These are phyloP conservation scores for Hyperoodon ampullatus DNA, from an alignment of 2,113 vertebrate genomes.

Conservation along the genomic window DNA sequence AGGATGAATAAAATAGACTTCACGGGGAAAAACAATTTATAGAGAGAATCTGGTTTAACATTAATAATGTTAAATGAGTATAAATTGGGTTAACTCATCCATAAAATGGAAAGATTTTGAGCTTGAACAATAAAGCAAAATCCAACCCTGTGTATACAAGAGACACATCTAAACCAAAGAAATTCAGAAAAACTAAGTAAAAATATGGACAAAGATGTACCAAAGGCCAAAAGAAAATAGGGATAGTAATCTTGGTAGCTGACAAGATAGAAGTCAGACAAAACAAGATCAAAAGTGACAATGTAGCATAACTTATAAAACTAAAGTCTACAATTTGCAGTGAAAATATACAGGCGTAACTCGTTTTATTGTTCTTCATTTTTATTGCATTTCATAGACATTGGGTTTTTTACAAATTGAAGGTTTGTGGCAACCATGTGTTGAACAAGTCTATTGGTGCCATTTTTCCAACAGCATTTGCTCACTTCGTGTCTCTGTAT, in stretches of 20 bases:
- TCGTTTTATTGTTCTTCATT: too few relatives aligned
- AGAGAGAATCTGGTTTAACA: too few relatives aligned
- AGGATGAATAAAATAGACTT: neutral
- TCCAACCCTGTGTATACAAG: neutral
- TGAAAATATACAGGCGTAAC: neutral
- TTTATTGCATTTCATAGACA: neutral
- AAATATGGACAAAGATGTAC: neutral
- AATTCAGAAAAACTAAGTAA: neutral
- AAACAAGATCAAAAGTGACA: neutral
- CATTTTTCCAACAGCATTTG: neutral
- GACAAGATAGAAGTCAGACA: neutral
- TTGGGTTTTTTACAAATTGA: neutral
- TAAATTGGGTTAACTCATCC: neutral
- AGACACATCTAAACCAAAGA: neutral
- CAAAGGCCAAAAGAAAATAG: neutral
- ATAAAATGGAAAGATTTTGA: neutral
- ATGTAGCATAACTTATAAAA: too few relatives aligned
- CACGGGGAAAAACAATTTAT: neutral
- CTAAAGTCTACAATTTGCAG: neutral
- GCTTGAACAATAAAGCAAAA: neutral
- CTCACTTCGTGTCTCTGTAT: neutral
- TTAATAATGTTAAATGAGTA: accelerated
- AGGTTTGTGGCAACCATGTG: neutral
- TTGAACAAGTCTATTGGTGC: neutral
- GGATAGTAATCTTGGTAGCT: neutral